Base-by-base conservation (phyloP, 2,888 invertebrate genomes). In the Dasypolia templi region DNA sequence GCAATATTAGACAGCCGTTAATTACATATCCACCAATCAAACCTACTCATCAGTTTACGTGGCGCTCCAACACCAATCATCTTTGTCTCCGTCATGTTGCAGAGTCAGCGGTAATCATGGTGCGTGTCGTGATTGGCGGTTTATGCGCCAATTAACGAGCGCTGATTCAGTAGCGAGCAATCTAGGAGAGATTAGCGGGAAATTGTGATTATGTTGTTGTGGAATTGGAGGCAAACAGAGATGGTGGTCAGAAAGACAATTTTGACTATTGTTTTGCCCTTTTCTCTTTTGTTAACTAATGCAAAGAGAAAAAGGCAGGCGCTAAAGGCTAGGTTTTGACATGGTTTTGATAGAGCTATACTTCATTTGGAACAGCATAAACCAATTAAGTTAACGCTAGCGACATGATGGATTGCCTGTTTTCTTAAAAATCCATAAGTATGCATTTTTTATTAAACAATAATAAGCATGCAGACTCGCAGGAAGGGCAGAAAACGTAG, bases 101-200 rank as follows among this genome's bases (percentile, higher is more conserved):
- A 26, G 51, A 39, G 76, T 86, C 86, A 86, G 86, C 84, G 63
- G 67, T 72, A 82, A 80, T 79, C 73, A 56, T 65, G 49, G 68
- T 78, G 84, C 78, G 82, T 84, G 75, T 49, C 53, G 56, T 72
- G 62, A 81, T 82, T 84, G 75, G 64, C 59, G 61, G 29, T 59
- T 42, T 51, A 42, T 64, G 44, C 49, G 39, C 61, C 79, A 86
- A 86, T 86, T 86, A 86, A 73, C 59, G 29, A 29, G 51, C n/a
- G 78, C 82, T 83, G 84, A 79, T 70, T 69, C 65, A 58, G 63
- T 19, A 49, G 26, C 58, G 12, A 59, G n/a, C 46, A 32, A 77
- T 61, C 44, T 59, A n/a, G 17, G 9, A 56, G 65, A 70, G 46
- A 75, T 82, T 63, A 83, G 55, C 53, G 26, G 17, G 55, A 44